Evolutionary conservation across 2,113 vertebrate genomes (phyloP).

Genomic region (Centropus unirufus): DNA sequence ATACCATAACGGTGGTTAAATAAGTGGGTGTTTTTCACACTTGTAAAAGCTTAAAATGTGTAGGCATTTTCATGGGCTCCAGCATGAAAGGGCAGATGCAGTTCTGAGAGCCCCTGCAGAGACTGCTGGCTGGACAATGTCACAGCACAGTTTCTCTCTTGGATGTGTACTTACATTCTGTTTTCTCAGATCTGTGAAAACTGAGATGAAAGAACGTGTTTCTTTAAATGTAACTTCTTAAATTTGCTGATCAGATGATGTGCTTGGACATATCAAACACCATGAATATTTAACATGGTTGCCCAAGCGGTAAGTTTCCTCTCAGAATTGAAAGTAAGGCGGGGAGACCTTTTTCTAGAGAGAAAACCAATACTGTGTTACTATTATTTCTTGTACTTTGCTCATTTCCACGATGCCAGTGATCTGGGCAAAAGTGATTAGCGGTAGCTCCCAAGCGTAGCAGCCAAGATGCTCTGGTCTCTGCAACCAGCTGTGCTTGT

Average conservation of each 20-base stretch:
- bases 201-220: not conserved
- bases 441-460: not conserved
- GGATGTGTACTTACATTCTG: not conserved
- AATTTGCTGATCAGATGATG: not conserved
- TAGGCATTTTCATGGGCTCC: not conserved
- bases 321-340: not conserved
- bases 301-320: not conserved
- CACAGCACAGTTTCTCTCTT: not conserved
- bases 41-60: not conserved
- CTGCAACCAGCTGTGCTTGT: not conserved
- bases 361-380: not conserved
- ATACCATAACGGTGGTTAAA: not conserved
- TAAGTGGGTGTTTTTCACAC: not conserved
- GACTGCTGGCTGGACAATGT: not conserved
- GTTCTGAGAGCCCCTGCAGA: not conserved
- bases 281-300: not conserved
- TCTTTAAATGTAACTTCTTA: not conserved
- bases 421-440: not conserved
- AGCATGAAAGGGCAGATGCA: not conserved
- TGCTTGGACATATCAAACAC: not conserved
- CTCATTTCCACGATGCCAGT: not conserved
- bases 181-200: not conserved
- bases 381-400: not conserved
- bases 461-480: fast-evolving
- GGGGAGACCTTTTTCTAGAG: not conserved